Evolutionary conservation across 2,113 vertebrate species (phyloP), one percentile per base, ranked within the genome.

Genomic region (Spea bombifrons): DNA sequence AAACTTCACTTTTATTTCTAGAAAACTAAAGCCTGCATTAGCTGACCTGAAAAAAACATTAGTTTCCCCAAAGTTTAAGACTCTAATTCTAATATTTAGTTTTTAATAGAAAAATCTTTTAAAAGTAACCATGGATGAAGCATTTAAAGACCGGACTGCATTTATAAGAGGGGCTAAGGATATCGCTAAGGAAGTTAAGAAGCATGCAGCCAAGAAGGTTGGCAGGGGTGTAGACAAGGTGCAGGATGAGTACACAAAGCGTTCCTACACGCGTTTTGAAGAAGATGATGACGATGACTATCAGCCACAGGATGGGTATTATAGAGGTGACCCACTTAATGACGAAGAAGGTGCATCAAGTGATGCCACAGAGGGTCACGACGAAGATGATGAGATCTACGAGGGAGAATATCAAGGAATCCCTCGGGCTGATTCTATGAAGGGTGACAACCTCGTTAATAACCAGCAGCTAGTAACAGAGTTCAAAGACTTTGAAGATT

Each of bases 331-430:
- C 44, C 86, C 84, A 7, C 88, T 92, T 7, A 92, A 93, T 79
- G 96, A 96, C 0, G 92, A 95, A 7, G 94, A 96, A 46, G 94
- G 94, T 0, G 96, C 90, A 0, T 97, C 98, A 83, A 99, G 97
- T 0, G 97, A 99, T 0, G 98, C 96, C 85, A 99, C 97, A 0
- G 97, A 99, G 30, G 97, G 97, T 1, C 97, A 99, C 0, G 97
- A 99, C 0, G 97, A 99, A 79, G 97, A 99, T 0, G 97, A 98
- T 0, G 97, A 99, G 85, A 98, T 98, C 87, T 99, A 99, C 0
- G 97, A 99, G 78, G 97, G 97, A 3, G 97, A 99, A 63, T 99
- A 99, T 85, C 97, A 99, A 85, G 97, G 97, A 4, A 98, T 98
- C 83, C 97, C 97, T 0, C 86, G 94, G 73, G 94, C 92, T 0